Evolutionary conservation across 2,797 vertebrate genomes (phyloP).

Genomic region (Xiphophorus birchmanni): DNA sequence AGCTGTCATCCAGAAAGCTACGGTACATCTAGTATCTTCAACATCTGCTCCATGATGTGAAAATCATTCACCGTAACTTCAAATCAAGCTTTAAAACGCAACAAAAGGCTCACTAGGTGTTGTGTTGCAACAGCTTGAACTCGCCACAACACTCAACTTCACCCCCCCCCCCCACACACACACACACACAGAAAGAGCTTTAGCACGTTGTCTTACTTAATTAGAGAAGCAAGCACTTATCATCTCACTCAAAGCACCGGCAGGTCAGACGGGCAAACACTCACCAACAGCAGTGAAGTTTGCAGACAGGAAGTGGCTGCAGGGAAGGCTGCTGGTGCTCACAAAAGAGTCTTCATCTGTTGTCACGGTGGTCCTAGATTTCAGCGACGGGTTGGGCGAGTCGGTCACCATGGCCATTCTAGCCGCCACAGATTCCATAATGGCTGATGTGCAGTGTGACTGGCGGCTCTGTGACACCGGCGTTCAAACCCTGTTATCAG

Average conservation of each 20-base stretch:
- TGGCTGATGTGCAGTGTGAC: background rate
- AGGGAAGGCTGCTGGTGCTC: slow-evolving; percentile 58
- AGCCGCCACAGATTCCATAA: slow-evolving; percentile 55
- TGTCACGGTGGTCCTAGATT: slow-evolving; percentile 53
- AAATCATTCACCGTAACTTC: background rate
- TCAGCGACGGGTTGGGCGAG: slow-evolving; percentile 66
- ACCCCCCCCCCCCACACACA: background rate
- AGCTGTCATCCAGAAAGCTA: background rate
- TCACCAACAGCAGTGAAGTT: slow-evolving; percentile 70
- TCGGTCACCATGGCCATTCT: slow-evolving; percentile 59
- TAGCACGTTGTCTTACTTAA: background rate
- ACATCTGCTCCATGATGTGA: background rate
- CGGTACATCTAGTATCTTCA: background rate
- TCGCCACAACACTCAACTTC: background rate
- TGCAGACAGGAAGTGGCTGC: slow-evolving; percentile 71
- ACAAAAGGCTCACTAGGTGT: background rate
- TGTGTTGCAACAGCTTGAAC: background rate
- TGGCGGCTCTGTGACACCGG: background rate
- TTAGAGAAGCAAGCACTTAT: slow-evolving; percentile 4
- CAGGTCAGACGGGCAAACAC: slow-evolving; percentile 31
- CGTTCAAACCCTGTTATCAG: background rate
- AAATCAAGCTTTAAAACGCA: background rate
- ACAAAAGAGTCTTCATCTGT: slow-evolving; percentile 61
- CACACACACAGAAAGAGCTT: background rate
- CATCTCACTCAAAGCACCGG: background rate